Evolutionary conservation across 2,113 vertebrate species (phyloP).

Genomic region (Elaphurus davidianus): DNA sequence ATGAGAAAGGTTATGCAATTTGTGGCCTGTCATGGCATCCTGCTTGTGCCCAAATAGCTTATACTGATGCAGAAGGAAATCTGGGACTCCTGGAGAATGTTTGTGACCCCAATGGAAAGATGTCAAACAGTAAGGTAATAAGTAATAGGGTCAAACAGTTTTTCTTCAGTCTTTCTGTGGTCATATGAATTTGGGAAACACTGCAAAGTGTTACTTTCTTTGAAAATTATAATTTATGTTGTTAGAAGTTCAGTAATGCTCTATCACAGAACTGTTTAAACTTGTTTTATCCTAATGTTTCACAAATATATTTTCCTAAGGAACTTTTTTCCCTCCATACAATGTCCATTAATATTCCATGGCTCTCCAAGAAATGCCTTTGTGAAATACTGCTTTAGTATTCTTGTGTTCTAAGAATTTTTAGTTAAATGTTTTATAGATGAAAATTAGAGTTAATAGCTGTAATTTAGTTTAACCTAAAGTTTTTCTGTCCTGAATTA

Average conservation of each 20-base stretch:
- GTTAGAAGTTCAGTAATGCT: neutral
- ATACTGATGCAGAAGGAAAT: conserved; percentile 94
- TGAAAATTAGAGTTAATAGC: neutral
- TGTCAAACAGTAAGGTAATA: conserved; percentile 78
- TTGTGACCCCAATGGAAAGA: conserved; percentile 58
- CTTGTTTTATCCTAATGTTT: neutral
- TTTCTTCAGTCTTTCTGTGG: neutral
- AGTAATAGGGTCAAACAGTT: neutral
- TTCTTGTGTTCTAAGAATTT: neutral
- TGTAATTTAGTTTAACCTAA: neutral
- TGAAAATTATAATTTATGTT: neutral
- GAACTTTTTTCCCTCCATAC: neutral
- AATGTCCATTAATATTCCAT: neutral
- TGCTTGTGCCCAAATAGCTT: conserved; percentile 85
- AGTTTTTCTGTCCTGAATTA: neutral
- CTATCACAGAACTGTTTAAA: neutral
- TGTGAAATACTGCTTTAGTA: neutral
- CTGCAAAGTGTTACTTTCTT: neutral
- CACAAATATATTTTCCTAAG: neutral
- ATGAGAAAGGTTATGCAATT: conserved; percentile 92
- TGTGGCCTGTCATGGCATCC: conserved; percentile 95
- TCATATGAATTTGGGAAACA: neutral
- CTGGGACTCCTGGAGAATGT: conserved; percentile 91
- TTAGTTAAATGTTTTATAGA: conserved; percentile 27
- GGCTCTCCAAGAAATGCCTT: neutral